Base-by-base conservation (phyloP, 2,797 vertebrate genomes). In the Benthosema pterotum region DNA sequence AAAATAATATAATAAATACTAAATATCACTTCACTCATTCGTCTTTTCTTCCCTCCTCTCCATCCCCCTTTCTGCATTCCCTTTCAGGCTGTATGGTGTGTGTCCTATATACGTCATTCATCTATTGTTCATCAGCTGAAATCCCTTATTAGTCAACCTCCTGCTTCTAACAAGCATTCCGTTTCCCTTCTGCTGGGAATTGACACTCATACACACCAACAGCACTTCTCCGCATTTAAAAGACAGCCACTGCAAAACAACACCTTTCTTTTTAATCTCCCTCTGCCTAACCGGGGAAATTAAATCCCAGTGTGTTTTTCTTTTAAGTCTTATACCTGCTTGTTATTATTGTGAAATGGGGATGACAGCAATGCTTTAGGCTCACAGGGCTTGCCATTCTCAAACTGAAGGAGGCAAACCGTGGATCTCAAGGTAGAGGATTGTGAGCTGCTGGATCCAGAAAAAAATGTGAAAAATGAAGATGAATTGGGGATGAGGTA, bases 61-160 rank as follows among this genome's bases (percentile, higher is more conserved):
- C 50, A 50, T 56, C 47, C 22, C 28, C 15, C 18, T 12, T 19
- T 57, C 46, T 45, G 32, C 32, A n/a, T 47, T 19, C 42, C 47
- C 59, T 65, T 56, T 66, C 32, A 51, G 76, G 72, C 65, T 3
- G 22, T 13, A 51, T 66, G 62, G 42, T 69, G 55, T 51, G 18
- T 69, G 19, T 52, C 77, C 77, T 75, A 72, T 60, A 69, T 79
- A 66, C 69, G 48, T 64, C 62, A 57, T 70, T 69, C 69, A 57
- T 67, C 63, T 57, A 52, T 69, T 75, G 77, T 72, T 72, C 66
- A 69, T 42, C 63, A 60, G 63, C 66, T 69, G 69, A 72, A 50
- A 70, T 70, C 67, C 56, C 42, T 56, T 38, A 50, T 17, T 11
- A 45, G 59, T 58, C 17, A 38, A 46, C 55, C 63, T 70, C 43